Conservation (phyloP, 2,888 invertebrate genomes). For the Druceiella hillmani region DNA sequence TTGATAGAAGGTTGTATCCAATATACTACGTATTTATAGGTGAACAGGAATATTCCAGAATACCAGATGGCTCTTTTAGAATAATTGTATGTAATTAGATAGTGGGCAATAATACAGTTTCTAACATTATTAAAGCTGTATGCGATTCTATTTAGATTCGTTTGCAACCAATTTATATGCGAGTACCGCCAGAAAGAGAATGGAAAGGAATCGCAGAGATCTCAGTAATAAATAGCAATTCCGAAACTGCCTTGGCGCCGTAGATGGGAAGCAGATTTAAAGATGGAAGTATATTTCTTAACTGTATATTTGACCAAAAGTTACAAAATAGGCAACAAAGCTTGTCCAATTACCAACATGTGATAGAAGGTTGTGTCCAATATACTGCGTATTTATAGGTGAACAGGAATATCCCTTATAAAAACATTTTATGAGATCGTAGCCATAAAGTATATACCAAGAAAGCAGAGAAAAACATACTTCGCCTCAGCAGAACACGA, state of each 20-base stretch:
- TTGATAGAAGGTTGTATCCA: conserved; percentile 18
- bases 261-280: conserved; percentile 27
- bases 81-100: conserved; percentile 19
- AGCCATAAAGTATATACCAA: conserved; percentile 16
- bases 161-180: conserved; percentile 18
- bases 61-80: conserved; percentile 20
- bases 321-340: conserved; percentile 16
- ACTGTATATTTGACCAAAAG: conserved; percentile 16
- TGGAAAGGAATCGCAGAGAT: conserved; percentile 14
- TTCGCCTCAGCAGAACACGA: conserved; percentile 20
- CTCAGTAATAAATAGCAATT: conserved; percentile 25
- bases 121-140: conserved; percentile 16
- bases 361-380: conserved; percentile 18
- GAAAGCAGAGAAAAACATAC: conserved; percentile 17
- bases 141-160: conserved; percentile 20
- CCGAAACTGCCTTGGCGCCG: conserved; percentile 20
- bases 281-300: conserved; percentile 25
- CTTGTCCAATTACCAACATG: conserved; percentile 19
- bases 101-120: conserved; percentile 18
- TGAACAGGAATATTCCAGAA: conserved; percentile 6
- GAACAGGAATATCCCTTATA: conserved; percentile 11
- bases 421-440: conserved; percentile 19
- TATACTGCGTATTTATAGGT: conserved; percentile 21
- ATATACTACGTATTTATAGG: conserved; percentile 22
- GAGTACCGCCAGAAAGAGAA: conserved; percentile 5